These are phyloP conservation scores for Drosophila niveifrons DNA, from an alignment of 2,888 invertebrate genomes.

Conservation along the genomic window DNA sequence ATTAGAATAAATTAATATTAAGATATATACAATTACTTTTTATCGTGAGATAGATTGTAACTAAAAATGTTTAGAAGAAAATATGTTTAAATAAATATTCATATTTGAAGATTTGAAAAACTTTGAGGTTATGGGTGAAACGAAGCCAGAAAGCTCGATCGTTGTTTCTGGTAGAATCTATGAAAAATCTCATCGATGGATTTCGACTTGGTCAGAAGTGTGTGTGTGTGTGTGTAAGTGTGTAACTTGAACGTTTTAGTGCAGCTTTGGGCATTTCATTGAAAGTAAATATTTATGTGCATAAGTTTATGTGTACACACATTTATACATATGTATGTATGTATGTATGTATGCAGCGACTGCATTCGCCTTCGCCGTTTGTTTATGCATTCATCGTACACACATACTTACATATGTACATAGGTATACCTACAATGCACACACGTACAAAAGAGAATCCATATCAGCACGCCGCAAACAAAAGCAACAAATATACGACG, in stretches of 20 bases:
- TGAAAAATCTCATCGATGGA: conserved; percentile 11
- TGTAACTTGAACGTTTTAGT: conserved; percentile 51
- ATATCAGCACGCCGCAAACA: conserved; percentile 65
- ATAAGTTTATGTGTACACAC: conserved; percentile 8
- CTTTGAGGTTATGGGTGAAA: background rate
- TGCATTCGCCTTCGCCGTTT: conserved; percentile 13
- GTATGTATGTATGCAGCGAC: background rate
- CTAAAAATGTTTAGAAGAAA: too few relatives aligned
- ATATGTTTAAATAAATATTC: too few relatives aligned
- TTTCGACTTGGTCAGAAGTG: conserved; percentile 29
- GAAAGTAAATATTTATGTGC: conserved; percentile 67
- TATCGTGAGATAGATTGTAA: too few relatives aligned
- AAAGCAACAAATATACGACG: conserved; percentile 50
- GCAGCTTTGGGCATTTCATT: conserved; percentile 64
- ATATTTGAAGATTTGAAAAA: background rate
- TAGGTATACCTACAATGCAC: conserved; percentile 45
- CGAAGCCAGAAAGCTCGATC: background rate
- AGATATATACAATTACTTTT: too few relatives aligned
- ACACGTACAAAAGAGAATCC: conserved; percentile 63
- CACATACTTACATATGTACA: conserved; percentile 20
- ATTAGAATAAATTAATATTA: too few relatives aligned
- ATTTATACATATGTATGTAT: conserved; percentile 17
- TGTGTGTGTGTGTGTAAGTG: conserved; percentile 22
- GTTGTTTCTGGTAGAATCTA: background rate
- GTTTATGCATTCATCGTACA: conserved; percentile 27